Conservation (phyloP, 2,797 vertebrate genomes). For the Xenopus petersii region DNA sequence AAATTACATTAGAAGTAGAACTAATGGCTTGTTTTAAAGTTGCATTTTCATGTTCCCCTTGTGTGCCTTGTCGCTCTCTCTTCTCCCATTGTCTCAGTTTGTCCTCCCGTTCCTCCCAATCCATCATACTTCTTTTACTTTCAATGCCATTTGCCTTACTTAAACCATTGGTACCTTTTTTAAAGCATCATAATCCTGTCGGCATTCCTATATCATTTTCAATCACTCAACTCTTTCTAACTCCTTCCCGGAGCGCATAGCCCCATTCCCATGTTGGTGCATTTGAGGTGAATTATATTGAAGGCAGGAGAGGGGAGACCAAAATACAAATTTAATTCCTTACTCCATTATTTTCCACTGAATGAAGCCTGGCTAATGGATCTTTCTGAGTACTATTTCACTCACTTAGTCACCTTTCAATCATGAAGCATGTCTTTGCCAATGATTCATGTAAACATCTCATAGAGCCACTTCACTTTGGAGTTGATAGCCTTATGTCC, state of each 20-base stretch:
- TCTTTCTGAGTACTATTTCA: neutral
- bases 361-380: neutral
- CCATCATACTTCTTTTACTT: slow-evolving; percentile 9
- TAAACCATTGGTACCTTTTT: slow-evolving; percentile 4
- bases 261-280: neutral
- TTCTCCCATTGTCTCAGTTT: slow-evolving; percentile 14
- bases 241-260: neutral
- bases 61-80: neutral
- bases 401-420: slow-evolving; percentile 2
- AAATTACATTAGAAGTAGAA: too few relatives aligned
- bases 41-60: neutral
- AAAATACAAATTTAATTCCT: neutral
- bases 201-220: slow-evolving; percentile 11
- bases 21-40: too few relatives aligned
- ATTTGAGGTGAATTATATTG: neutral
- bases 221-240: neutral
- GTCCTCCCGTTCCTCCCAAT: slow-evolving; percentile 11
- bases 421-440: neutral
- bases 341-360: neutral
- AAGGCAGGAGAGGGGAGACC: neutral
- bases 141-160: slow-evolving; percentile 3
- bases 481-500: neutral
- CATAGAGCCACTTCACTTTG: neutral
- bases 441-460: neutral
- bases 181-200: slow-evolving; percentile 10